Base-by-base conservation (phyloP, 1,140 invertebrate species). In the Aphis gossypii region DNA sequence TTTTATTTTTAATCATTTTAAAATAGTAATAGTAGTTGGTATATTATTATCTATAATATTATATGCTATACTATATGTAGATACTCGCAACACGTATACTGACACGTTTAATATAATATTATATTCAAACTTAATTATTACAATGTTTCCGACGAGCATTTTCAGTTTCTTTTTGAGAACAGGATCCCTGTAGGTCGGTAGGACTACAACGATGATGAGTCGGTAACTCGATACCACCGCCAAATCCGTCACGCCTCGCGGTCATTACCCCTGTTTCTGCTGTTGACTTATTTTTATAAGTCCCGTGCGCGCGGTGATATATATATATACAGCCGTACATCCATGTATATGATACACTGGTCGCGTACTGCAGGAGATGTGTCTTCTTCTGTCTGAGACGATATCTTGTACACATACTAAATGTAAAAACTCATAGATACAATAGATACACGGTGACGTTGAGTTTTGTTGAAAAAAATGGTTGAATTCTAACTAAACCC, bases 201-300 rank as follows among this genome's bases (percentile, higher is more conserved):
- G n/a, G 30, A 76, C 14, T 30, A 76, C 5, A n/a, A 76, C 30
- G 60, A 20, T 76, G 60, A 76, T 76, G 60, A 76, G 60, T n/a
- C 5, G 30, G 60, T 76, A 76, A 76, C 60, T 76, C 18, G 60
- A 76, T n/a, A 76, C 60, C 60, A 11, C n/a, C 60, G 60, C 60
- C 60, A n/a, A 76, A 76, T 76, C 60, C 60, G 60, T 76, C 60
- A 76, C 60, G n/a, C 60, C n/a, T n/a, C 60, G n/a, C 60, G 60
- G 60, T 76, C 60, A 21, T 76, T 76, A 76, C 60, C 14, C 60
- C 60, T n/a, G n/a, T 4, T 14, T 76, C 60, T 76, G 30, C 60
- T n/a, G n/a, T 6, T n/a, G n/a, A 30, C 60, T 76, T 76, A 76
- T 76, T 76, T 76, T 76, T 76, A n/a, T 76, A 76, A 76, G 30